Base-by-base conservation (phyloP, 2,888 invertebrate genomes). In the Athalia cordata region DNA sequence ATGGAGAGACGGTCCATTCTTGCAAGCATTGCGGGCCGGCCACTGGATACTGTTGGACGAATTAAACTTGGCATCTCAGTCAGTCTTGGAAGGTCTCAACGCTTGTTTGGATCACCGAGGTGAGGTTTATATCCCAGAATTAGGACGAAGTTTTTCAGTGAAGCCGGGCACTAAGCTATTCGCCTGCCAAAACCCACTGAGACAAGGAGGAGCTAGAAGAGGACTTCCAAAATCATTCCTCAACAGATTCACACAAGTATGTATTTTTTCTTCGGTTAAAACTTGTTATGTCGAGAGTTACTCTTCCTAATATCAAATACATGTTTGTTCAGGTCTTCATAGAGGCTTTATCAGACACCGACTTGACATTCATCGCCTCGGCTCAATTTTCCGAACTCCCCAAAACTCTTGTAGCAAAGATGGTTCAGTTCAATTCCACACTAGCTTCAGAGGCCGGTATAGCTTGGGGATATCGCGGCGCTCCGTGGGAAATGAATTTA, bases 1-100 rank as follows among this genome's bases (percentile, higher is more conserved):
- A 3, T 99, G 99, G 96, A 94, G 96, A 85, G 99, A 99, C 91
- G 99, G 99, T 0, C 99, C 99, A 0, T 93, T 99, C 80, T 91
- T 99, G 61, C 95, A 94, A 79, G 99, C 99, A 0, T 92, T 99
- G 43, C 97, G 97, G 91, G 93, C 95, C 72, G 97, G 98, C 9
- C 94, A 98, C 84, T 99, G 99, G 99, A 96, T 99, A 83, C 92
- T 99, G 29, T 91, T 99, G 47, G 99, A 99, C 89, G 99, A 99
- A 92, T 92, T 99, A 82, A 99, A 99, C 92, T 92, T 99, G 81
- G 99, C 99, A 0, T 98, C 99, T 0, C 99, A 99, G 89, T 97
- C 99, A 0, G 99, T 99, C 0, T 91, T 99, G 11, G 99, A 99
- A 92, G 99, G 99, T 49, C 92, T 99, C 3, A 99, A 99, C 89